A percentile compares a stretch with the other conserved stretches of the same genome.
phyloP scores from a whole-genome alignment of 2,113 vertebrate genomes.

The Gnathonemus echidnorhynchus region DNA sequence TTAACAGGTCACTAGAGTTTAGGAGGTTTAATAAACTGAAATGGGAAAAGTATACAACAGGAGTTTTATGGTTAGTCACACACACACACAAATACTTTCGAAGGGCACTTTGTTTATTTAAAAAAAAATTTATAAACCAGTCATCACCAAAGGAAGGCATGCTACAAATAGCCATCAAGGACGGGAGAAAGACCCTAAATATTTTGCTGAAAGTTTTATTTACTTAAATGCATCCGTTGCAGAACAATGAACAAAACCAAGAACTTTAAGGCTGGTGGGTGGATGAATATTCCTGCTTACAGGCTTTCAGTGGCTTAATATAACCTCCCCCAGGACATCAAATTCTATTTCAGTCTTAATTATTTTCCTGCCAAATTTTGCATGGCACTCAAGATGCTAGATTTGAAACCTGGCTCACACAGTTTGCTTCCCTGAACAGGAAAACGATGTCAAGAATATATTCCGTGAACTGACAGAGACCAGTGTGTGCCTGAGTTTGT shows the following conservation, averaged over 20 bases:
- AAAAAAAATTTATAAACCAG: too few relatives aligned
- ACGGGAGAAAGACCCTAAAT: background rate
- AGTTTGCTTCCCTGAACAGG: background rate
- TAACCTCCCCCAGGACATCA: conserved; percentile 26
- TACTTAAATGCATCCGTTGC: background rate
- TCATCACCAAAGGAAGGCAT: background rate
- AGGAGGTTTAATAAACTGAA: conserved; percentile 6
- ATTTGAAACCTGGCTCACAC: background rate
- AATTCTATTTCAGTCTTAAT: conserved; percentile 50
- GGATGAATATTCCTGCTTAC: conserved; percentile 1
- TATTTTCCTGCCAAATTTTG: conserved; percentile 37
- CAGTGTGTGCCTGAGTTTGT: background rate
- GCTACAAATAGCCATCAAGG: background rate
- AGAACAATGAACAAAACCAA: background rate
- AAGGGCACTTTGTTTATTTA: background rate
- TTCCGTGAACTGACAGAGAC: background rate
- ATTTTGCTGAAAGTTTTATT: background rate
- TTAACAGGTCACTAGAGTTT: background rate
- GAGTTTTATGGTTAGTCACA: background rate
- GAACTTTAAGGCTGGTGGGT: background rate
- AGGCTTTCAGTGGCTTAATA: background rate
- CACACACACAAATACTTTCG: background rate
- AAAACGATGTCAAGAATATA: background rate
- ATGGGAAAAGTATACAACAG: background rate
- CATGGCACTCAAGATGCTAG: conserved; percentile 36